Base-by-base conservation (phyloP, 2,797 vertebrate species). In the Schizopygopsis malacanthus region DNA sequence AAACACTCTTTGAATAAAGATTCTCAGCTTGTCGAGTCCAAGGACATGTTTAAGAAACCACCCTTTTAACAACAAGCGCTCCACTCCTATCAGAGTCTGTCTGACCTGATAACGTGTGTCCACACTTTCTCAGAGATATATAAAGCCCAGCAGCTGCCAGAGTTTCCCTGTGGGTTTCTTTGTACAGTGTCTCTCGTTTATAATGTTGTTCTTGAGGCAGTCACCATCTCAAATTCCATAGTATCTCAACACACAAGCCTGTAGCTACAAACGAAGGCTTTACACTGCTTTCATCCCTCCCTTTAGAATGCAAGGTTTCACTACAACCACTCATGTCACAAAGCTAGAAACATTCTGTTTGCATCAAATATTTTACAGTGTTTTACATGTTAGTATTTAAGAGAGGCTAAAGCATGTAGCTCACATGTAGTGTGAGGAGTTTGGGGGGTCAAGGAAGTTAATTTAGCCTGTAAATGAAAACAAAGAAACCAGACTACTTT, bases 91-190 rank as follows among this genome's bases (percentile, higher is more conserved):
- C 83, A 70, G 67, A 59, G 37, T 37, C 47, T 85, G 76, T 79
- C 41, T 50, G 83, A 61, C 76, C 77, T 61, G 83, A 85, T 85
- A 85, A 72, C 77, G 9, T 9, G 50, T 65, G 85, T 86, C 79
- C 63, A 79, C 88, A 82, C 85, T 77, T 81, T 82, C 79, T 52
- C 78, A 18, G 85, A 91, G 39, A 83, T 80, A 76, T 61, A 76
- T 54, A 76, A 84, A 85, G 54, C 80, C 22, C n/a, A 1, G 8
- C 20, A 78, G 80, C 81, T 77, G 85, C 47, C 83, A 79, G 50
- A 59, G n/a, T 45, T 85, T 71, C 39, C 75, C 83, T 37, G 39
- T 79, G 83, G 83, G 50, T 79, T 85, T 41, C 63, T 25, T 59
- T 79, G 70, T 70, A 79, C 79, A 69, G 54, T 61, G 39, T 71